These are phyloP conservation scores for Lypha dubia DNA, from an alignment of 2,888 invertebrate genomes.

Conservation along the genomic window DNA sequence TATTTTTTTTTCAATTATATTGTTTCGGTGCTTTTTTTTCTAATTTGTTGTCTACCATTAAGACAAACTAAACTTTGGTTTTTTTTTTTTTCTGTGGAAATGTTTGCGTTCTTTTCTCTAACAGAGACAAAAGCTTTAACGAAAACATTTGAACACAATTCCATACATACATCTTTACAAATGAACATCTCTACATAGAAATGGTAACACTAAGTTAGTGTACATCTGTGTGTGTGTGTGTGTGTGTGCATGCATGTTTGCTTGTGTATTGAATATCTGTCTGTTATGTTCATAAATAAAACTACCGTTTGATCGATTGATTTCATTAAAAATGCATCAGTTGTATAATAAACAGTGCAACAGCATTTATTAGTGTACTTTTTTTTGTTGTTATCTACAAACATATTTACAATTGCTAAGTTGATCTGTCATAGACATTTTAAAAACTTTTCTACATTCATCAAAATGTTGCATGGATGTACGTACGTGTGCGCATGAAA, in stretches of 20 bases:
- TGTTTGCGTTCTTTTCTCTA: slow-evolving; percentile 36
- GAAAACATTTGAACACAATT: slow-evolving; percentile 19
- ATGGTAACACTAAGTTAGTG: not conserved
- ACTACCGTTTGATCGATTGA: slow-evolving; percentile 79
- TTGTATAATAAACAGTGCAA: slow-evolving; percentile 72
- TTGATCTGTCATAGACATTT: slow-evolving; percentile 80
- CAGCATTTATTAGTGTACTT: slow-evolving; percentile 32
- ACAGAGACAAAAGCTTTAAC: slow-evolving; percentile 20
- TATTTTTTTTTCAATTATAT: slow-evolving; percentile 36
- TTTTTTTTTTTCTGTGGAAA: no score
- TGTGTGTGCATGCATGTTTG: not conserved
- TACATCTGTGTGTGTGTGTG: not conserved
- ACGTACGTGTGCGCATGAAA: not conserved
- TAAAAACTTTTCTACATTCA: slow-evolving; percentile 38
- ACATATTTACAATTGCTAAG: slow-evolving; percentile 41
- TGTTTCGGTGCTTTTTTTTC: slow-evolving; percentile 1
- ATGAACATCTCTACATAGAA: not conserved
- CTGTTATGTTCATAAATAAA: slow-evolving; percentile 60
- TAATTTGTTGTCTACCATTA: slow-evolving; percentile 14
- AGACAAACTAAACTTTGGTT: slow-evolving; percentile 39
- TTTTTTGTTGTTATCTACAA: not conserved
- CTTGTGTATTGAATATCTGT: not conserved
- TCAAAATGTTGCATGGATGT: slow-evolving; percentile 46
- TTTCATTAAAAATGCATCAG: slow-evolving; percentile 82
- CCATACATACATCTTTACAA: not conserved